Evolutionary conservation across 1,140 invertebrate species (phyloP).

Genomic region (Microplitis mediator): DNA sequence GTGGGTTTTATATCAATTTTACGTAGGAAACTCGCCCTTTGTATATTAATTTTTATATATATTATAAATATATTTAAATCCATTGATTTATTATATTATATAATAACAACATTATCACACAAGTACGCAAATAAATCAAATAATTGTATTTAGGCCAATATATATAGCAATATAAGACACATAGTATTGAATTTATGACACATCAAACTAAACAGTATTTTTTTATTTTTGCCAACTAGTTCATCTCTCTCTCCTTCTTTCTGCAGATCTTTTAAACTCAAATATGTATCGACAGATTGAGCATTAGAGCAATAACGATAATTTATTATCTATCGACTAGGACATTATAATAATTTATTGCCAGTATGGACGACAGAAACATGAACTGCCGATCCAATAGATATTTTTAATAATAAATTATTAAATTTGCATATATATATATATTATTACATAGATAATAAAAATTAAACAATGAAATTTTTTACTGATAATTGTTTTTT

Average conservation of each 20-base stretch:
- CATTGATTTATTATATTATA: background rate
- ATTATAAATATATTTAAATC: background rate
- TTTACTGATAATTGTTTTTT: too few species aligned
- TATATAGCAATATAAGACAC: background rate
- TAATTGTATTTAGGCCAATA: slow-evolving; percentile 24
- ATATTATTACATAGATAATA: too few species aligned
- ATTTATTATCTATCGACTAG: slow-evolving; percentile 32
- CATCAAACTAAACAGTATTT: slow-evolving; percentile 11
- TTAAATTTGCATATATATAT: too few species aligned
- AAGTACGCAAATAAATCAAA: slow-evolving; percentile 7
- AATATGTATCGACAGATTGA: background rate
- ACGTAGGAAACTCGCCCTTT: slow-evolving; percentile 28
- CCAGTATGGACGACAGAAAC: slow-evolving; percentile 10
- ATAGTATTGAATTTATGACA: slow-evolving; percentile 17
- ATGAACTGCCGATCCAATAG: background rate
- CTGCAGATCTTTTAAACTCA: background rate
- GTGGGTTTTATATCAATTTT: slow-evolving; percentile 20
- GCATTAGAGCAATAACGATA: slow-evolving; percentile 26
- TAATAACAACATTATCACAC: background rate
- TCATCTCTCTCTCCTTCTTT: background rate
- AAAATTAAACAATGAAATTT: too few species aligned
- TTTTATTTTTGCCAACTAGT: slow-evolving; percentile 7
- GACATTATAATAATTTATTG: slow-evolving; percentile 35
- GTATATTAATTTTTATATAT: slow-evolving; percentile 4
- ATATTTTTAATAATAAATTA: background rate